Evolutionary conservation across 2,888 invertebrate species (phyloP).

Genomic region (Polyploca ridens): DNA sequence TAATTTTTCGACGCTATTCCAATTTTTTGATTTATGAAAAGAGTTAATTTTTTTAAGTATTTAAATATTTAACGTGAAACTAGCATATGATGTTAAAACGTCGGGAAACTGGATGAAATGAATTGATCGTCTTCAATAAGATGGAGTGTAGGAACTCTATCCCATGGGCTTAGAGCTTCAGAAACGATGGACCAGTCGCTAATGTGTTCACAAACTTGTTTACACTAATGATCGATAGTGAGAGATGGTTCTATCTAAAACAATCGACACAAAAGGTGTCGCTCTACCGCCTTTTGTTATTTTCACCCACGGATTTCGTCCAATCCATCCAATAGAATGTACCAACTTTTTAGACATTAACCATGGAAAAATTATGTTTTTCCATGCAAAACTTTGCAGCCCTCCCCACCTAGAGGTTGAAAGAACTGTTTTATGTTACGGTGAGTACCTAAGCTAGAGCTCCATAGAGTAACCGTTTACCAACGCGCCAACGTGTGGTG

Average conservation of each 20-base stretch:
- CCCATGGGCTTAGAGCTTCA: slow-evolving; percentile 56
- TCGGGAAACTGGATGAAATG: slow-evolving; percentile 67
- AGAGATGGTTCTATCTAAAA: slow-evolving; percentile 46
- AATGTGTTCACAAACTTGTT: slow-evolving; percentile 64
- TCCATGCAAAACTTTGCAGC: too few relatives aligned
- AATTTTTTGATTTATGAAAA: neutral
- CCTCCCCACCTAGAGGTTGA: too few relatives aligned
- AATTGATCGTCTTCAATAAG: slow-evolving; percentile 65
- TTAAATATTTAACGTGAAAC: slow-evolving; percentile 22
- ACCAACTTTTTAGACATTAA: too few relatives aligned
- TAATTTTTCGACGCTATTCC: neutral
- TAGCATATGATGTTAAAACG: slow-evolving; percentile 48
- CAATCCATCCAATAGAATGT: too few relatives aligned
- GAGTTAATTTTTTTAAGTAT: neutral
- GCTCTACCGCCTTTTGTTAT: slow-evolving; percentile 11
- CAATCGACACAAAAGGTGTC: too few relatives aligned
- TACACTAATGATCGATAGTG: slow-evolving; percentile 68
- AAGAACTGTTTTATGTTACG: too few relatives aligned
- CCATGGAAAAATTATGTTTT: too few relatives aligned
- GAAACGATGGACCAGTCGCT: slow-evolving; percentile 49
- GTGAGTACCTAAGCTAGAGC: too few relatives aligned
- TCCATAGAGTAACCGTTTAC: too few relatives aligned
- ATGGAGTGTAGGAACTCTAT: slow-evolving; percentile 70
- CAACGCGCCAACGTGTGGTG: too few relatives aligned
- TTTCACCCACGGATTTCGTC: too few relatives aligned